A percentile compares a stretch with the other conserved stretches of the same genome.
Conservation (phyloP, 2,888 invertebrate genomes). For the Morpho deidamia region DNA sequence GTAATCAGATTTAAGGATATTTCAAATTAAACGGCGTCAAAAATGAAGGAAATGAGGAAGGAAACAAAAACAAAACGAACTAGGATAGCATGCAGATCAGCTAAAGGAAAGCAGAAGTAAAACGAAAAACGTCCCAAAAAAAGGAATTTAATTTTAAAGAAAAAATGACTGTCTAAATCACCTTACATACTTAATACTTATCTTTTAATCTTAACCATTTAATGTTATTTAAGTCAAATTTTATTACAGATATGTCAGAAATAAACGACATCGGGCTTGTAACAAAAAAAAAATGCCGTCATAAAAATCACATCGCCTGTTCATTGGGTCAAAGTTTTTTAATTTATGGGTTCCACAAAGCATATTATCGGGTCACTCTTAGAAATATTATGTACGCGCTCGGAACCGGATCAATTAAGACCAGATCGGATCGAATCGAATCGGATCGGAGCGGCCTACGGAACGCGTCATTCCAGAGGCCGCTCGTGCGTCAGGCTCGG, state of each 20-base stretch:
- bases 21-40: no score
- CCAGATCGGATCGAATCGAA: neutral
- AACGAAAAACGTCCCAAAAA: neutral
- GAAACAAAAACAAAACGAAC: neutral
- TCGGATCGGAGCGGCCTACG: neutral
- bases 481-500: neutral
- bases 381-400: neutral
- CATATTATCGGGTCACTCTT: neutral
- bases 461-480: neutral
- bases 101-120: neutral
- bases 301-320: neutral
- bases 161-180: constrained; percentile 39
- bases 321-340: neutral
- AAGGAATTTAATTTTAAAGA: constrained; percentile 50
- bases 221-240: constrained; percentile 23
- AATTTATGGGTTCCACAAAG: neutral
- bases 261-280: neutral
- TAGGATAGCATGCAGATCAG: constrained; percentile 21
- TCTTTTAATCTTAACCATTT: constrained; percentile 23
- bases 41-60: constrained; percentile 7
- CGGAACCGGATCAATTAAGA: neutral
- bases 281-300: neutral
- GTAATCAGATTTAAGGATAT: no score
- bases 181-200: constrained; percentile 20
- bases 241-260: constrained; percentile 21